Conservation (phyloP, 2,888 invertebrate species). For the Pristionchus exspectatus region DNA sequence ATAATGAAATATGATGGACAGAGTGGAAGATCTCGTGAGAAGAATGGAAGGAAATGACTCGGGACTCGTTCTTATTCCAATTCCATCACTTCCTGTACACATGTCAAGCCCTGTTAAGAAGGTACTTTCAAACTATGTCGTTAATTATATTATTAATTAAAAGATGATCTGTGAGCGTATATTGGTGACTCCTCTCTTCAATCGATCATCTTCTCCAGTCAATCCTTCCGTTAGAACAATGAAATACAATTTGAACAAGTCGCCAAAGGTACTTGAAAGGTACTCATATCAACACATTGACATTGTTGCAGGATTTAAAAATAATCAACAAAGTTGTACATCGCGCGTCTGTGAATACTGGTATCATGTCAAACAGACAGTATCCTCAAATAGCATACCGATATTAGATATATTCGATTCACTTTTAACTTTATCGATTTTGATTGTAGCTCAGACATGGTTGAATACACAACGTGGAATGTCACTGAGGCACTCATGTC, state of each 20-base stretch:
- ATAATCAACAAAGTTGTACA: constrained; percentile 45
- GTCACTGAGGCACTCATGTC: background rate
- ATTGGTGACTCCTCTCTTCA: constrained; percentile 6
- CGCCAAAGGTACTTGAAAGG: constrained; percentile 7
- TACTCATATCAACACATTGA: background rate
- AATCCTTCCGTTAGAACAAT: constrained; percentile 11
- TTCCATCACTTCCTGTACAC: constrained; percentile 25
- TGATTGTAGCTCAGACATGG: background rate
- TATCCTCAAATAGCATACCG: constrained; percentile 27
- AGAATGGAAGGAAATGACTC: constrained; percentile 34
- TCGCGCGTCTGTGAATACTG: background rate
- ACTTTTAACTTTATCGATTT: no score
- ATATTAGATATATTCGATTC: background rate
- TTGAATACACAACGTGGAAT: background rate
- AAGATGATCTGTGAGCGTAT: constrained; percentile 12
- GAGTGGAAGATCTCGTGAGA: constrained; percentile 46
- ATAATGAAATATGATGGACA: background rate
- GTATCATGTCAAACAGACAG: background rate
- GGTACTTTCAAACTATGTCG: background rate
- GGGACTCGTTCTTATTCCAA: background rate
- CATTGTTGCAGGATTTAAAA: constrained; percentile 29
- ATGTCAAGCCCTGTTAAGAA: constrained; percentile 35
- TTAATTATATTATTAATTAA: background rate
- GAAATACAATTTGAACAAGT: constrained; percentile 44
- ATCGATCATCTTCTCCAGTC: background rate